These are phyloP conservation scores for Brachyopa scutellaris DNA, from an alignment of 2,888 invertebrate species.

Conservation along the genomic window DNA sequence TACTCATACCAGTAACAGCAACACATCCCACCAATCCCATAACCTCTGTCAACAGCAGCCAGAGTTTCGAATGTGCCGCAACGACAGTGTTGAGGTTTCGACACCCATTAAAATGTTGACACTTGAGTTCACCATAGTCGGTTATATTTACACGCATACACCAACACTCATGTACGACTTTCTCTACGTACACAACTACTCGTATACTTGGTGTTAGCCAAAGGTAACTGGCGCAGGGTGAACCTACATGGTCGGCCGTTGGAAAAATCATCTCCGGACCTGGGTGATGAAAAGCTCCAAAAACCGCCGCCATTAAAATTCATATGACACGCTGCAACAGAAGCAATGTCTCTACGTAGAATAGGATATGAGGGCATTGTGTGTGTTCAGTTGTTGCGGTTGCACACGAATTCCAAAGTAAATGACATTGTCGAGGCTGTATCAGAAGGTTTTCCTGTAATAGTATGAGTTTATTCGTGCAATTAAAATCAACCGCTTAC, in stretches of 20 bases:
- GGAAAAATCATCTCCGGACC: conserved; percentile 37
- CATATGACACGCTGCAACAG: conserved; percentile 5
- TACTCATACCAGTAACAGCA: neutral
- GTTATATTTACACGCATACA: neutral
- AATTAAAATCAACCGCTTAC: conserved; percentile 33
- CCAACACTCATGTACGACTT: neutral
- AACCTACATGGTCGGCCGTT: conserved; percentile 5
- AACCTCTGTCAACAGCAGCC: conserved; percentile 28
- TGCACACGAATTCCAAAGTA: conserved; percentile 5
- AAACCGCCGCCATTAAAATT: conserved; percentile 24
- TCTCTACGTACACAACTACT: neutral
- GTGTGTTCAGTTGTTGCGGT: conserved; percentile 37
- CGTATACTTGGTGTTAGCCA: neutral
- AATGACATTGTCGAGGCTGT: conserved; percentile 13
- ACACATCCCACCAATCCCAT: neutral
- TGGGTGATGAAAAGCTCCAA: conserved; percentile 11
- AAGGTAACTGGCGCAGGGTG: conserved; percentile 13
- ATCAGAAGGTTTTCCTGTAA: conserved; percentile 3
- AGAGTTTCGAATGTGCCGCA: conserved; percentile 31
- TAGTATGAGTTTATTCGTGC: conserved; percentile 11
- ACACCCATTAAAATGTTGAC: conserved; percentile 62
- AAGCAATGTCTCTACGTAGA: neutral
- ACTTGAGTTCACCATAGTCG: conserved; percentile 43
- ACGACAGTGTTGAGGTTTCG: conserved; percentile 54
- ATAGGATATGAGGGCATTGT: neutral